Conservation (phyloP, 2,797 vertebrate species). For the Apogon talboti region DNA sequence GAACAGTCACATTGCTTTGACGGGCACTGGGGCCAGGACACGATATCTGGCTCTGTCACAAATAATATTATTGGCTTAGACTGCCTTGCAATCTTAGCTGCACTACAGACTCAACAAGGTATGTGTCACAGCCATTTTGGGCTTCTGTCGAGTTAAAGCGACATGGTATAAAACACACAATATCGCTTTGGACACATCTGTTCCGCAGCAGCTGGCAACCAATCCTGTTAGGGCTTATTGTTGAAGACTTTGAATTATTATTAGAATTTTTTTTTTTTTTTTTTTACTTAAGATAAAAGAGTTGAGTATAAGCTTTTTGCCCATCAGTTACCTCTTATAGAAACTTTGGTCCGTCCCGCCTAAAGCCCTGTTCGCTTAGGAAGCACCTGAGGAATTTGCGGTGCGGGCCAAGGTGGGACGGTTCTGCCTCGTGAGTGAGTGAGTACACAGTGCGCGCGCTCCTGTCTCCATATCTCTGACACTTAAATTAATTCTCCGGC, state of each 20-base stretch:
- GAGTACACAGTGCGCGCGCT: constrained; percentile 31
- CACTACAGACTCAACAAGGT: constrained; percentile 10
- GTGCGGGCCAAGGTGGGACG: constrained; percentile 57
- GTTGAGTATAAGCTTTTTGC: neutral
- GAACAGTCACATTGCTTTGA: constrained; percentile 51
- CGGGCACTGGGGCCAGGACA: constrained; percentile 44
- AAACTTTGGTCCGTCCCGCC: constrained; percentile 23
- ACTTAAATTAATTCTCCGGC: constrained; percentile 48
- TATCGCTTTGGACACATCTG: too few species aligned
- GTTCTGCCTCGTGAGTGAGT: constrained; percentile 65
- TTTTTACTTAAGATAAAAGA: neutral
- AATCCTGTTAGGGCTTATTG: neutral
- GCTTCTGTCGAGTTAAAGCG: neutral
- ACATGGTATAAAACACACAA: neutral
- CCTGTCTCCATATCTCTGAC: constrained; percentile 37
- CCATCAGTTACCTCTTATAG: neutral
- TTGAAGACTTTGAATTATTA: too few species aligned
- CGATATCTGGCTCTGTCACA: constrained; percentile 50
- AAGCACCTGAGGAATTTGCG: constrained; percentile 74
- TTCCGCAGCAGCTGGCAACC: too few species aligned
- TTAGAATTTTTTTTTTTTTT: too few species aligned
- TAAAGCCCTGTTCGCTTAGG: constrained; percentile 6
- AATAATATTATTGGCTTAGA: constrained; percentile 68
- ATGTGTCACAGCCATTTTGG: constrained; percentile 6
- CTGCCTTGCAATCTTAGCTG: constrained; percentile 56